Evolutionary conservation across 2,113 vertebrate genomes (phyloP), one percentile per base, ranked within the genome.

Genomic region (Tupaia tana): DNA sequence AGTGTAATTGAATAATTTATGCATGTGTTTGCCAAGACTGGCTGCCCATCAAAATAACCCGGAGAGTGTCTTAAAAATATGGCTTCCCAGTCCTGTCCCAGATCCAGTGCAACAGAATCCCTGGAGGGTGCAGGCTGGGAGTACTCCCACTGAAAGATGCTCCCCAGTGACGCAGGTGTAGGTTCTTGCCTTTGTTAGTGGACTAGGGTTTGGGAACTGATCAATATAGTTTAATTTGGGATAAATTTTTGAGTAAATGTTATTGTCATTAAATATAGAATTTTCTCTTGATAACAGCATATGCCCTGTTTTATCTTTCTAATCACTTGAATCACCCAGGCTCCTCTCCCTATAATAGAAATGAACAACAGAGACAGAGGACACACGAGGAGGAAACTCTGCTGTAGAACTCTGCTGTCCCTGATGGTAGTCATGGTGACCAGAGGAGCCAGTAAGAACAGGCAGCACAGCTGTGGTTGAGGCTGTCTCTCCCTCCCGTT

Each of bases 1-100:
- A 14, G 78, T 79, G 12, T 89, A 86, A 82, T 61, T 95, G n/a
- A 95, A 83, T 96, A 93, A 95, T 93, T 94, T 92, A 96, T 61
- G 27, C 7, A 54, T 67, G n/a, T 90, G 67, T 87, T 93, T 96
- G 69, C 82, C 63, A 81, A 93, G 63, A 25, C 56, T 89, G 61
- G 18, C 75, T 93, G 84, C 71, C 74, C 81, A 61, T 89, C 69
- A 88, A 31, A 95, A 92, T 95, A 77, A 71, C n/a, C n/a, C 43
- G 70, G 61, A 79, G 78, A 88, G 6, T 54, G 22, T 92, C 86
- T 86, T 82, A 67, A 95, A 96, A 91, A 84, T 86, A 84, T 11
- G 67, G 10, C 78, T 77, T 73, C 59, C 58, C 61, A 15, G 34
- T 73, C 19, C 71, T 69, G 71, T 8, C 24, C 27, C 54, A 74